Conservation (phyloP, 1,140 invertebrate genomes). For the Diorhabda elongata region DNA sequence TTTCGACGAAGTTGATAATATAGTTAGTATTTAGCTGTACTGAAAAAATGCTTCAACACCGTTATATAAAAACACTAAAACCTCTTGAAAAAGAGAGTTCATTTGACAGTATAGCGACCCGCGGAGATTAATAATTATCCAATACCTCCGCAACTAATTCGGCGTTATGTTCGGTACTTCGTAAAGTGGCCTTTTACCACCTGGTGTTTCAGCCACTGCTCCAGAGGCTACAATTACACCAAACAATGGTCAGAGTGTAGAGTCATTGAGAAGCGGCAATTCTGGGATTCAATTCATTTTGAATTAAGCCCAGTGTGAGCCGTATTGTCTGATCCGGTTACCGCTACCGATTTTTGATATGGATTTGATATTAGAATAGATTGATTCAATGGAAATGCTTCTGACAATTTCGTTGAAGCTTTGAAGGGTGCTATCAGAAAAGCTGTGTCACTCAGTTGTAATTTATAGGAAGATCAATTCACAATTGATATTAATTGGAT, state of each 20-base stretch:
- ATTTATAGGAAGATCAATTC: constrained; percentile 13
- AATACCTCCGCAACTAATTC: background rate
- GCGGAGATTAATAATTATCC: constrained; percentile 2
- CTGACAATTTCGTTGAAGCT: constrained; percentile 6
- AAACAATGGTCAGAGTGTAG: constrained; percentile 40
- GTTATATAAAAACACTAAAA: background rate
- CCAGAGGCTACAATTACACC: constrained; percentile 46
- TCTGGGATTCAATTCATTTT: constrained; percentile 43
- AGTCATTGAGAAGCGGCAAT: constrained; percentile 42
- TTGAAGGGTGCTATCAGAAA: background rate
- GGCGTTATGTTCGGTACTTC: constrained; percentile 20
- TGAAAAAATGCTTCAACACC: no score
- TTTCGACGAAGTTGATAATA: no score
- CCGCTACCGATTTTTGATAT: constrained; percentile 26
- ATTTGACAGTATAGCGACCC: background rate
- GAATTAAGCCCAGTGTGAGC: constrained; percentile 43
- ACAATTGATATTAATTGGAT: background rate
- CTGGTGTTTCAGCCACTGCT: constrained; percentile 43
- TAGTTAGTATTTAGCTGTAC: no score
- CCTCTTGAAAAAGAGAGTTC: background rate
- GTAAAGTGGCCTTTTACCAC: constrained; percentile 44
- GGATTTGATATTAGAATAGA: background rate
- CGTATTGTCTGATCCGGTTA: constrained; percentile 33
- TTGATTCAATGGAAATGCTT: constrained; percentile 12
- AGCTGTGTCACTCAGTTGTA: constrained; percentile 15